Conservation (phyloP, 2,797 vertebrate species). For the Coendou prehensilis region DNA sequence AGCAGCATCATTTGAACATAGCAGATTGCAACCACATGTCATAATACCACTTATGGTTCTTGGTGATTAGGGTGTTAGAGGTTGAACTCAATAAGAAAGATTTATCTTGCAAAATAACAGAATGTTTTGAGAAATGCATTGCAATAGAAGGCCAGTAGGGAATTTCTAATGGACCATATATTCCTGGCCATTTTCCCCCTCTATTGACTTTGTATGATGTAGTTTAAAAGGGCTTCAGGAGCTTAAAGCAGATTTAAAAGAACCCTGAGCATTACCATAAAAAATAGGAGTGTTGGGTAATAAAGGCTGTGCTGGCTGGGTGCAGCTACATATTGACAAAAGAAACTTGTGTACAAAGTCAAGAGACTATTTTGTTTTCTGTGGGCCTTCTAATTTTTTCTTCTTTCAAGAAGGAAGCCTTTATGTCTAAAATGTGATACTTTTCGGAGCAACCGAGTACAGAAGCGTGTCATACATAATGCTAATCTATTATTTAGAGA, state of each 20-base stretch:
- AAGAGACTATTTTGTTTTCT: neutral
- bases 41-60: neutral
- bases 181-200: constrained; percentile 21
- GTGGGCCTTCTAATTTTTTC: neutral
- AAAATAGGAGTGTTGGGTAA: neutral
- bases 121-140: constrained; percentile 52
- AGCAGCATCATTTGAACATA: neutral
- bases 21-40: neutral
- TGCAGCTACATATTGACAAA: neutral
- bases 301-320: neutral
- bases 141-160: constrained; percentile 46
- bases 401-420: neutral
- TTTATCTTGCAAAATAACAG: constrained; percentile 62
- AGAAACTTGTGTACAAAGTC: neutral
- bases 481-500: constrained; percentile 76
- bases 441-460: constrained; percentile 60
- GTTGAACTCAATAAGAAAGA: constrained; percentile 57
- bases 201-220: constrained; percentile 45
- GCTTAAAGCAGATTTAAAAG: constrained; percentile 40
- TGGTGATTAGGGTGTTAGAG: neutral
- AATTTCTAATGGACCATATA: constrained; percentile 68
- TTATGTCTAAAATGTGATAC: constrained; percentile 37
- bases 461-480: constrained; percentile 66
- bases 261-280: constrained; percentile 28
- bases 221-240: constrained; percentile 48